phyloP scores from a whole-genome alignment of 1,140 invertebrate genomes.

The Drosophila arizonae region DNA sequence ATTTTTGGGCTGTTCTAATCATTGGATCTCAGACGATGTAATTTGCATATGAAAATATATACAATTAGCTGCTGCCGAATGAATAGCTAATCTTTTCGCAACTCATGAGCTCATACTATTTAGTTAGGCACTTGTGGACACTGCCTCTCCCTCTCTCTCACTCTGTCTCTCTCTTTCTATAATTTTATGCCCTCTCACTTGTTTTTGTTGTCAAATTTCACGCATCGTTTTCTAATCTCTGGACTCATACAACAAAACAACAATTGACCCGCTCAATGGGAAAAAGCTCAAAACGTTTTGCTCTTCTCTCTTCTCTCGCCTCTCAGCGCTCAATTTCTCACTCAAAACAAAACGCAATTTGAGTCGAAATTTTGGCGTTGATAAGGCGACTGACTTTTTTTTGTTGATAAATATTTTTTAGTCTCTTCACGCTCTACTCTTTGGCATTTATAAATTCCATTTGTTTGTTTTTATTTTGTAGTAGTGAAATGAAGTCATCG shows the following conservation, averaged over 20 bases:
- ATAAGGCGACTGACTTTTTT: conserved; percentile 62
- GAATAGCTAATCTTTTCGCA: background rate
- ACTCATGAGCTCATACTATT: conserved; percentile 54
- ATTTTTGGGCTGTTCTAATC: conserved; percentile 22
- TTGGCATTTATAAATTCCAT: conserved; percentile 50
- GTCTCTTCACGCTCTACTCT: conserved; percentile 39
- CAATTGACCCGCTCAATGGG: conserved; percentile 8
- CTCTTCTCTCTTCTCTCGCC: background rate
- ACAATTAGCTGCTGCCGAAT: conserved; percentile 26
- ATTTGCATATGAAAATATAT: conserved; percentile 43
- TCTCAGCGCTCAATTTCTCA: conserved; percentile 17
- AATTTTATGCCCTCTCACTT: conserved; percentile 44
- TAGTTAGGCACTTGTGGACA: conserved; percentile 22
- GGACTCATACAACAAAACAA: conserved; percentile 16
- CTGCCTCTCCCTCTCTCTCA: background rate
- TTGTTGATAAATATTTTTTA: conserved; percentile 71
- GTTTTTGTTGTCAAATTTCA: conserved; percentile 70
- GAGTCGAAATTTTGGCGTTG: conserved; percentile 60
- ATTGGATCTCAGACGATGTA: conserved; percentile 22
- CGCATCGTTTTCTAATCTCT: conserved; percentile 63
- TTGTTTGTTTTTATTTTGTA: conserved; percentile 18
- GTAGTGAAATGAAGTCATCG: conserved; percentile 73
- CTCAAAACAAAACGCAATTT: conserved; percentile 63
- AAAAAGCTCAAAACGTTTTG: conserved; percentile 49
- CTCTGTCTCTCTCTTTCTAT: conserved; percentile 4